Evolutionary conservation across 2,113 vertebrate genomes (phyloP), one percentile per base, ranked within the genome.

Genomic region (Barnardius zonarius): DNA sequence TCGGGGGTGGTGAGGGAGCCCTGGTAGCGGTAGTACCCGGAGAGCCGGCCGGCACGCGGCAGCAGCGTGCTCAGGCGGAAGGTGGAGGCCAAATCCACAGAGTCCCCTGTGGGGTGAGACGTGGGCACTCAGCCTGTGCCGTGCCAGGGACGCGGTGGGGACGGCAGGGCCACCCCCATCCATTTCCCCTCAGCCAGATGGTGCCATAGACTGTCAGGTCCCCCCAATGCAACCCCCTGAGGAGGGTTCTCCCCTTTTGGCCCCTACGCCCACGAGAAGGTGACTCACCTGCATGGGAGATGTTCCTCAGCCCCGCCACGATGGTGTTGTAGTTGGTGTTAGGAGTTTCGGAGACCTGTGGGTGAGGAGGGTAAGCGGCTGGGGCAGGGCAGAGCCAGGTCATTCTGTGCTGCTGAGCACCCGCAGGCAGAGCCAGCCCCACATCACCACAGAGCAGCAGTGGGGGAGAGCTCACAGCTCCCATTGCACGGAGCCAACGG

Each of bases 1-100:
- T 98, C 98, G 0, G 98, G 98, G 1, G 98, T 99, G 95, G 99
- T 99, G 83, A 99, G 98, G 67, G 98, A 99, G 73, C 99, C 98
- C 5, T 97, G 93, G 61, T 99, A 99, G 80, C 98, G 97, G 91
- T 98, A 99, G 96, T 98, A 99, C 88, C 97, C 82, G 0, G 96
- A 97, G 80, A 99, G 97, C n/a, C 76, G 96, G 16, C 82, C 27
- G 4, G 93, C 16, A 0, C 3, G 77, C 0, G 98, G 99, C 78
- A 99, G 97, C 22, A 99, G 97, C 5, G 92, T 97, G 87, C 98
- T 91, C 96, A 99, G 96, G 0, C 97, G 97, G 83, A 99, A 99
- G 4, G 98, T 98, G 51, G 98, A 95, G 8, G 96, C 96, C 90
- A 98, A 88, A 22, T 97, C 97, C 83, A 98, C 97, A 0, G 79